Conservation (phyloP, 2,113 vertebrate genomes). For the Geococcyx californianus region DNA sequence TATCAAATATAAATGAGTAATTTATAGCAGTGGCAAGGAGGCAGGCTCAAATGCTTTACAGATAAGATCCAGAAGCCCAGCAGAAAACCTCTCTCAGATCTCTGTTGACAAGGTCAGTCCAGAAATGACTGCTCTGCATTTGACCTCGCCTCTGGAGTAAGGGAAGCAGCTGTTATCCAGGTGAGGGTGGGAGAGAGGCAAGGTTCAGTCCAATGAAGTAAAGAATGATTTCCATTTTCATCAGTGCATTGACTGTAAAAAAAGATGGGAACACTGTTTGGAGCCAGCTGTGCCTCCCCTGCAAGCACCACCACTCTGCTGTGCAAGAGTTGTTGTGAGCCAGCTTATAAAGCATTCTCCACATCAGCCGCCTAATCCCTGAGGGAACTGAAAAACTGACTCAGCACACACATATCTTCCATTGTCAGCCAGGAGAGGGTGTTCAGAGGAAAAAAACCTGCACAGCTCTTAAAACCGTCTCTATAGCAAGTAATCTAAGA, state of each 20-base stretch:
- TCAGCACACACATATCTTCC: not conserved
- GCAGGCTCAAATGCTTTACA: not conserved
- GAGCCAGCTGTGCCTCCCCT: not conserved
- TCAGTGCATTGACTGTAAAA: not conserved
- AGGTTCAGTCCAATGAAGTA: not conserved
- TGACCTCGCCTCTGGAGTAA: not conserved
- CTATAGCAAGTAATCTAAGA: conserved; percentile 2
- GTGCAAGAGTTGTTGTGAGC: not conserved
- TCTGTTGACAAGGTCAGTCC: not conserved
- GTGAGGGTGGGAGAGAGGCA: not conserved
- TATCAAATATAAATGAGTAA: not conserved
- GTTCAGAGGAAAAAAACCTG: not conserved
- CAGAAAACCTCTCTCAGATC: not conserved
- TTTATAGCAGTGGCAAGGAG: not conserved
- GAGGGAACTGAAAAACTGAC: not conserved
- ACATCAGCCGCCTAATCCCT: not conserved
- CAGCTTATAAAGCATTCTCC: not conserved
- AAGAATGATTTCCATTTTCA: not conserved
- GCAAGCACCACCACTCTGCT: not conserved
- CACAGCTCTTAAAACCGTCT: not conserved
- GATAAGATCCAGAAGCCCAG: not conserved
- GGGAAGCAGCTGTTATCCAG: not conserved
- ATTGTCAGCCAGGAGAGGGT: not conserved
- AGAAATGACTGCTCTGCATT: not conserved
- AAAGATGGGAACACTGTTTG: not conserved